Conservation (phyloP, 2,797 vertebrate species). For the Sebastes reedi region DNA sequence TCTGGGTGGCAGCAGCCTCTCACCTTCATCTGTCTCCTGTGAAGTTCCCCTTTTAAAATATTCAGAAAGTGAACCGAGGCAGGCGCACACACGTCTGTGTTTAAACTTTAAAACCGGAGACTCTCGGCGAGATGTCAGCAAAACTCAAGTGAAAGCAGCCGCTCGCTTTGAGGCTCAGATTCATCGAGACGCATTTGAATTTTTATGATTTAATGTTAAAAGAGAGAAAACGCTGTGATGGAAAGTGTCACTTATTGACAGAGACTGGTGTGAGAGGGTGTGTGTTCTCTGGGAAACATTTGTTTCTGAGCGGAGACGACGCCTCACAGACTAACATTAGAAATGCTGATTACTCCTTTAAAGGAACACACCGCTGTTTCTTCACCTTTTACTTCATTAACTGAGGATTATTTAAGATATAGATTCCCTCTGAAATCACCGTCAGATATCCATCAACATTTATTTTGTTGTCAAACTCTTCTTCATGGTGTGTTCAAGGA, state of each 20-base stretch:
- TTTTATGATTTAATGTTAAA: conserved; percentile 51
- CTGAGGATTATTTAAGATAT: neutral
- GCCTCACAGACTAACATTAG: conserved; percentile 10
- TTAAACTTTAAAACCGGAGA: conserved; percentile 67
- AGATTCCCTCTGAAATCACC: neutral
- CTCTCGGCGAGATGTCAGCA: conserved; percentile 54
- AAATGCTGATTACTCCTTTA: conserved; percentile 2
- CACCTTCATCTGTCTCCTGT: conserved; percentile 72
- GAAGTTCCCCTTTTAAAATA: conserved; percentile 64
- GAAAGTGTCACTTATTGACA: conserved; percentile 56
- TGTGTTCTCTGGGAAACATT: neutral
- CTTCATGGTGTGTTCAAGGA: conserved; percentile 21
- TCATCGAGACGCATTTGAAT: conserved; percentile 46
- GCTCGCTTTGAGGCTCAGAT: conserved; percentile 41
- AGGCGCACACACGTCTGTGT: conserved; percentile 44
- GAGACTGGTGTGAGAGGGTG: conserved; percentile 3
- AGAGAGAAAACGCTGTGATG: conserved; percentile 32
- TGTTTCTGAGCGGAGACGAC: conserved; percentile 9
- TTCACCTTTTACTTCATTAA: neutral
- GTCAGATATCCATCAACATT: neutral
- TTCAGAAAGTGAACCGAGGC: conserved; percentile 53
- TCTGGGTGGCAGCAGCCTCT: conserved; percentile 69
- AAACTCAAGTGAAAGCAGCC: conserved; percentile 34
- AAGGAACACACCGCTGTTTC: neutral
- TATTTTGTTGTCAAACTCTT: neutral